Base-by-base conservation (phyloP, 2,113 vertebrate genomes). In the Ibidorhyncha struthersii region DNA sequence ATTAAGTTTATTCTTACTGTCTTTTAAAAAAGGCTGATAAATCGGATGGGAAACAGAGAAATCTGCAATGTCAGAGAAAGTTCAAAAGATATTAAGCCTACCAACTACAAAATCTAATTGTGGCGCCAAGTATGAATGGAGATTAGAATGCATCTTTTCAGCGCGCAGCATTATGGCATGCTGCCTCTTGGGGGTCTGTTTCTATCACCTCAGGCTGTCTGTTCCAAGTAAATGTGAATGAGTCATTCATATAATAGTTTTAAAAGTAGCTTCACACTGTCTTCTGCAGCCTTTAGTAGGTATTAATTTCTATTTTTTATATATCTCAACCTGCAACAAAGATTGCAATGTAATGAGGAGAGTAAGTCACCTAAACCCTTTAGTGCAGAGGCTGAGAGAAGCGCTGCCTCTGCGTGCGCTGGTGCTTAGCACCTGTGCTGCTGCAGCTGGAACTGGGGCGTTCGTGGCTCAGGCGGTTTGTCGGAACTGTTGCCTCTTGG, bases 381-480 rank as follows among this genome's bases (percentile, higher is more conserved):
- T 0, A 34, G 47, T 18, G 67, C 40, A 25, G 61, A 36, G 78
- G 14, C 26, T 13, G 71, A 43, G 47, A 23, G 43, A 14, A 32
- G 14, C 8, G 58, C 41, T 47, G 3, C 26, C n/a, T 15, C 4
- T 30, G 18, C 0, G 0, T 22, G 49, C 22, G 3, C 13, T 36
- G 41, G 56, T 52, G 69, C 53, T 90, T 0, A 21, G 40, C 78
- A 36, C 65, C 53, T 43, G 59, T 25, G 52, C 21, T 36, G 9
- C 62, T 69, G 30, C 59, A n/a, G 81, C 45, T 63, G 72, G 58
- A 69, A 10, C 0, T 23, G 77, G 27, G 40, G 32, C 27, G 13
- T n/a, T 36, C 36, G 3, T 1, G 5, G 30, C 80, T 45, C 76
- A 74, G 69, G 52, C 55, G n/a, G 32, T 41, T 53, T 82, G 59